phyloP scores from a whole-genome alignment of 2,888 invertebrate genomes.

The Cephus sareptanus region DNA sequence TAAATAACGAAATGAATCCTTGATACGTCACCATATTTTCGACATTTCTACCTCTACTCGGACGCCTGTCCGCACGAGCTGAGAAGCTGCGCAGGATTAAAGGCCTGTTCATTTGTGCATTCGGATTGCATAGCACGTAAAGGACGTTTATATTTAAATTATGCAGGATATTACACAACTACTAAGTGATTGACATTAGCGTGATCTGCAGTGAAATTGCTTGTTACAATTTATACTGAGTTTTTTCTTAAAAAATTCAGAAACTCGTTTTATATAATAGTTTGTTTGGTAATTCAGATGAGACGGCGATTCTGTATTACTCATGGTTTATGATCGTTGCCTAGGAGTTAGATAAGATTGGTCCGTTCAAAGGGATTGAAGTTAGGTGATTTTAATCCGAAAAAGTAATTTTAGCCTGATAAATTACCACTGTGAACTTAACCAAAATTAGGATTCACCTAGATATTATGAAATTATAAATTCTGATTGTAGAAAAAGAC shows the following conservation, averaged over 20 bases:
- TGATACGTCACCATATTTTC: not conserved
- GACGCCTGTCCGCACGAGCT: not conserved
- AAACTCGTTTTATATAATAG: not conserved
- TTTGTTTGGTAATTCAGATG: not conserved
- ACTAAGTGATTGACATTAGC: too few species aligned
- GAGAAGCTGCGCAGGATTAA: not conserved
- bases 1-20: not conserved
- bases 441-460: not conserved
- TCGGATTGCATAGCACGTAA: not conserved
- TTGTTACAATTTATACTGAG: not conserved
- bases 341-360: not conserved
- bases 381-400: not conserved
- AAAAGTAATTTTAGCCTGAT: not conserved
- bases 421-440: not conserved
- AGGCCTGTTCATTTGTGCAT: not conserved
- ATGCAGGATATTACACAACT: not conserved
- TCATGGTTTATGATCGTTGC: not conserved
- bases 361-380: not conserved
- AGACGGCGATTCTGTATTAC: not conserved
- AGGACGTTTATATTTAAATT: not conserved
- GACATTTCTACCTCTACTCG: not conserved
- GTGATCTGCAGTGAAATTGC: not conserved
- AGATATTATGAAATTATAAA: not conserved
- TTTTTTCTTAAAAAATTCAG: not conserved
- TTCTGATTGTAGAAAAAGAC: not conserved